phyloP scores from a whole-genome alignment of 2,113 vertebrate species.

The Pyrgilauda ruficollis region DNA sequence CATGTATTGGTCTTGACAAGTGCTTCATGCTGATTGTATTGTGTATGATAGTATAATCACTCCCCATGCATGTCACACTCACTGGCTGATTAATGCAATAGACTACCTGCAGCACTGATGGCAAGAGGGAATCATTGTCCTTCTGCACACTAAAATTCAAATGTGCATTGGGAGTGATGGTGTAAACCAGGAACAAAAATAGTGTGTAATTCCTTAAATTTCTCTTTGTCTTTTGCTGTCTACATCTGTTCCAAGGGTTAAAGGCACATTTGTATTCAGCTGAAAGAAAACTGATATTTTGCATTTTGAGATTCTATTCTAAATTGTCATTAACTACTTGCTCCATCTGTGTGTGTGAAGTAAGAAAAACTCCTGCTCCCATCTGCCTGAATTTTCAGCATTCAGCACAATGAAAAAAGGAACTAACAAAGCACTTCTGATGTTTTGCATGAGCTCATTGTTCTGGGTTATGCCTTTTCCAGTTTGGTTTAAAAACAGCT shows the following conservation, averaged over 20 bases:
- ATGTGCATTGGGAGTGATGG: neutral
- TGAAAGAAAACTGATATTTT: neutral
- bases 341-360: neutral
- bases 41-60: slow-evolving; percentile 83
- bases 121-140: slow-evolving; percentile 54
- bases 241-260: neutral
- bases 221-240: neutral
- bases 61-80: slow-evolving; percentile 77
- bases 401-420: neutral
- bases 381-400: neutral
- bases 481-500: neutral
- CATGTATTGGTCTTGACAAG: slow-evolving; percentile 83
- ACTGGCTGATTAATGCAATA: slow-evolving; percentile 76
- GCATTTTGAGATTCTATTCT: neutral
- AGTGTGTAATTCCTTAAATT: neutral
- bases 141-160: slow-evolving; percentile 36
- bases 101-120: slow-evolving; percentile 75
- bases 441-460: neutral
- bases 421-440: neutral
- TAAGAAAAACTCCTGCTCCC: neutral
- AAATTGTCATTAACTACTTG: neutral
- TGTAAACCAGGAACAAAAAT: slow-evolving; percentile 4
- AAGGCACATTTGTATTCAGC: neutral
- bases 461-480: neutral
- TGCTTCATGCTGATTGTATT: slow-evolving; percentile 77